Evolutionary conservation across 2,797 vertebrate species (phyloP), one percentile per base, ranked within the genome.

Genomic region (Molothrus aeneus): DNA sequence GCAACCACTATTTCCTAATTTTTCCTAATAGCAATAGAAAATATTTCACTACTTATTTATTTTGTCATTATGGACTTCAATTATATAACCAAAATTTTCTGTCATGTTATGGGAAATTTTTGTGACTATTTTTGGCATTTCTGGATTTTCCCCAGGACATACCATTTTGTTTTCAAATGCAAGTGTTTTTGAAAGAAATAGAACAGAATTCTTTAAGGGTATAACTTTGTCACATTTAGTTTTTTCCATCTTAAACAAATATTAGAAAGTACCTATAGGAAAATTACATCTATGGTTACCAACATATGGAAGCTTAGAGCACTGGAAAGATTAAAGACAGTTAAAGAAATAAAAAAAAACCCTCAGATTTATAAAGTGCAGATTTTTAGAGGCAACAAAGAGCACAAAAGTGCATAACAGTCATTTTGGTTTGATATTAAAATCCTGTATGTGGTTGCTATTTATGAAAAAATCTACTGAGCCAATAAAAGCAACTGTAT

Each of bases 401-500:
- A 91, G 11, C 51, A 86, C 12, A 69, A 47, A 82, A 88, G 24
- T 82, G 17, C 48, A 4, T 66, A 86, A 86, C 25, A 78, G 71
- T 81, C 14, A 81, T 86, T 95, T 81, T 86, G 56, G 86, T 71
- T 90, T 53, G 13, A 48, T 77, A 84, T 83, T 84, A 80, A 95
- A 87, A 87, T 86, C 29, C 65, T 93, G 43, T 93, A 92, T 87
- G 70, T 47, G 29, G n/a, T 86, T 97, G 24, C 60, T 86, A 84
- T 94, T 92, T 90, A 95, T 78, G 64, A 93, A 95, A 94, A 93
- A 54, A 93, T 48, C 40, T 29, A 45, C 9, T 38, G 25, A 81
- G 88, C 82, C 93, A 91, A 71, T 81, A 74, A 90, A 92, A 92
- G 66, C 71, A 94, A 51, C 61, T 53, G 7, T 26, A 90, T 88